Evolutionary conservation across 2,113 vertebrate genomes (phyloP), one percentile per base, ranked within the genome.

Genomic region (Amia ocellicauda): DNA sequence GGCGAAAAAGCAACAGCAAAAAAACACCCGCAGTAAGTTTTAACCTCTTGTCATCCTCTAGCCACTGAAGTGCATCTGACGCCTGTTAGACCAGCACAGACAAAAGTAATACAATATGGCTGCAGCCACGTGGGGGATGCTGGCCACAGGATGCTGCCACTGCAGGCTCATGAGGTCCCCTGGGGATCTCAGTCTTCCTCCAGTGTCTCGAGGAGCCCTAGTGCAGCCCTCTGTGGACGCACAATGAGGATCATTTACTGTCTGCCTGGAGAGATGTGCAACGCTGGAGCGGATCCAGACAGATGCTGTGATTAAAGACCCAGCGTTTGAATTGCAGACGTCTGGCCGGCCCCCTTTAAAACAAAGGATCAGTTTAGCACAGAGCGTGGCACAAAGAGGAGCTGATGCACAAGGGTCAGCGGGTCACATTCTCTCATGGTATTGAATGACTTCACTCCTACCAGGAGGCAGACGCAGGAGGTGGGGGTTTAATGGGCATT

Each of bases 381-480:
- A n/a, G 60, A 56, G 57, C 60, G 52, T 62, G 52, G 43, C 16
- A 20, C 43, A 43, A 26, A 62, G 42, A 58, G 31, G n/a, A 69
- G 73, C 71, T 79, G 80, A 78, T 79, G 76, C 70, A 71, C 77
- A 52, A 66, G 76, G 84, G 86, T 86, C 87, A 89, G 75, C 76
- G 76, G 83, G 81, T 78, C 80, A 69, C 80, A 85, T 89, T 88
- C 84, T 68, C 80, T 76, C 75, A 76, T 70, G 64, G 75, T 76
- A 75, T 85, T 73, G 47, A 72, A 84, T 90, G 86, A 90, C 84
- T 83, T 89, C 84, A 89, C 45, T n/a, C n/a, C 1, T 3, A 27
- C 58, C 13, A 10, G 66, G 65, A 16, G 8, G 10, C 29, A 60
- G 51, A 3, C 51, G 58, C 43, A 41, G 40, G 62, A 14, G 2